phyloP scores from a whole-genome alignment of 2,797 vertebrate species.

The Australoheros facetus region DNA sequence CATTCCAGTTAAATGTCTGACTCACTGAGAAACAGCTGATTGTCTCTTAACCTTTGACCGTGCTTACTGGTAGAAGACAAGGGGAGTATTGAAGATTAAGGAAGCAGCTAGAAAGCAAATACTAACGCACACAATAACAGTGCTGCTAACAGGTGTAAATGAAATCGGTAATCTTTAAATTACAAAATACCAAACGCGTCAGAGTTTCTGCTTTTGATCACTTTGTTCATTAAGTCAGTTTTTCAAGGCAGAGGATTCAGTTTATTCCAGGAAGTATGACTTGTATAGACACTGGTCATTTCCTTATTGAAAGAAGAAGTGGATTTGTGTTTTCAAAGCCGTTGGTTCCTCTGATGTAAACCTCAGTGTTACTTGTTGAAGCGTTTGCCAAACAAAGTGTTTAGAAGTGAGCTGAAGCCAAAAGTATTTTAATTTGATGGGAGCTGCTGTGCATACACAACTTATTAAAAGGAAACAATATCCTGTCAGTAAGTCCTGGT shows the following conservation, averaged over 20 bases:
- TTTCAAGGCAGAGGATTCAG: background rate
- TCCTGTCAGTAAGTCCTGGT: conserved; percentile 6
- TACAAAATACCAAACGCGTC: background rate
- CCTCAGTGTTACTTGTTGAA: background rate
- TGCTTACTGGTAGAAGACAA: conserved; percentile 43
- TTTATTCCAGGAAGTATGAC: conserved; percentile 38
- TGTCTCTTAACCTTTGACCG: conserved; percentile 47
- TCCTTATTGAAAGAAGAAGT: conserved; percentile 71
- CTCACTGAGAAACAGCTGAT: conserved; percentile 32
- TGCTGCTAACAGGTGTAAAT: background rate
- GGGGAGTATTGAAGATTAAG: conserved; percentile 13
- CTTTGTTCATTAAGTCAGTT: background rate
- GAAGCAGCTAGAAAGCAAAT: conserved; percentile 15
- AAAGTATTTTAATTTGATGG: background rate
- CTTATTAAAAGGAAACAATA: conserved; percentile 19
- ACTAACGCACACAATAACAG: background rate
- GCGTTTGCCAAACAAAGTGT: background rate
- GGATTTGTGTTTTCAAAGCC: conserved; percentile 20
- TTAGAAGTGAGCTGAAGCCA: background rate
- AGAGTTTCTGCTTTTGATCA: background rate
- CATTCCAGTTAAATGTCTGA: conserved; percentile 46
- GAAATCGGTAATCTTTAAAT: background rate
- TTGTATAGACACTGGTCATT: conserved; percentile 29
- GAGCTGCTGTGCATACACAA: conserved; percentile 3
- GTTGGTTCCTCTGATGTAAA: conserved; percentile 46